Evolutionary conservation across 2,113 vertebrate genomes (phyloP).

Genomic region (Colossoma macropomum): DNA sequence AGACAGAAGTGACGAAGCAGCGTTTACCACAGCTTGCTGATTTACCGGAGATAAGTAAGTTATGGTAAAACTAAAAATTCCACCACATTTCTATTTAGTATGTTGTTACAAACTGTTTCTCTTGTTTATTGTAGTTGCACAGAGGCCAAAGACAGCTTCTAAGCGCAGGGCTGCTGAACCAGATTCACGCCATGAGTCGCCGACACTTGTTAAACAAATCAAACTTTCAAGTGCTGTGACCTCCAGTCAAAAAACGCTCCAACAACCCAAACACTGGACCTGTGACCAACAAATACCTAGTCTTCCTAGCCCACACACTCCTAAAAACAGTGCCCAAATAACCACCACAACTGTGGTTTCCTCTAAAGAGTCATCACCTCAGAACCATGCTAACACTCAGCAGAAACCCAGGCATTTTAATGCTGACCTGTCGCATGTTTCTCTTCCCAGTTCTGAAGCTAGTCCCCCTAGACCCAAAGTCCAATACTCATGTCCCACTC

Average conservation of each 20-base stretch:
- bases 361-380: neutral
- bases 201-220: neutral
- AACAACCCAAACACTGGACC: neutral
- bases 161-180: slow-evolving; percentile 7
- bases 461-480: neutral
- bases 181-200: neutral
- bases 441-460: neutral
- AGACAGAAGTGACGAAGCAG: neutral
- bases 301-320: neutral
- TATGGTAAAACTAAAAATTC: neutral
- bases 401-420: neutral
- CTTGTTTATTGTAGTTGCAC: slow-evolving; percentile 20
- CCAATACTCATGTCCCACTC: neutral
- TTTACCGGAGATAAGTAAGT: neutral
- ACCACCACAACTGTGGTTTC: neutral
- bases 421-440: neutral
- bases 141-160: neutral
- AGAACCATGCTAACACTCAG: neutral
- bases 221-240: neutral
- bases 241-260: neutral
- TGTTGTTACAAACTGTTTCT: neutral
- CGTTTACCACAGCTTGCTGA: neutral
- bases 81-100: neutral
- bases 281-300: neutral
- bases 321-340: neutral